A percentile compares a stretch with the other conserved stretches of the same genome.
Conservation (phyloP, 2,888 invertebrate genomes). For the Sminthurinus aureus region DNA sequence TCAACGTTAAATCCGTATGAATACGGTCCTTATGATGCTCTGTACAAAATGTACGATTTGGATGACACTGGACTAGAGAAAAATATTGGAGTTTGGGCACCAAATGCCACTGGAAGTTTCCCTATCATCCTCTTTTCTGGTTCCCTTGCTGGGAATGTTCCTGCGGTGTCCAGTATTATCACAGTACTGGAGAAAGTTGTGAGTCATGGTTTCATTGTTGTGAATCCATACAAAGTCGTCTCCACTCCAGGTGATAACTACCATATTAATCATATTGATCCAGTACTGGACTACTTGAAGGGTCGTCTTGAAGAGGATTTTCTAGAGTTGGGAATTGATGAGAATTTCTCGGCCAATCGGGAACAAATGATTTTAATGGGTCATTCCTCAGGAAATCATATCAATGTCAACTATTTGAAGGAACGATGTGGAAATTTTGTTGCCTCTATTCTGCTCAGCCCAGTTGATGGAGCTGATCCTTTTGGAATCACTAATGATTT, state of each 20-base stretch:
- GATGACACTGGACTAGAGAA: constrained; percentile 27
- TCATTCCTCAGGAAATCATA: constrained; percentile 52
- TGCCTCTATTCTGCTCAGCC: constrained; percentile 54
- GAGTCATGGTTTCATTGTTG: constrained; percentile 46
- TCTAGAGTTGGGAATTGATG: constrained; percentile 31
- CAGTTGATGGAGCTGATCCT: constrained; percentile 59
- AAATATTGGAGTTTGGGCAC: constrained; percentile 42
- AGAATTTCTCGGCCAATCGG: constrained; percentile 38
- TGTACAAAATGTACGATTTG: constrained; percentile 30
- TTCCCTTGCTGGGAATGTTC: constrained; percentile 42
- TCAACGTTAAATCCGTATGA: constrained; percentile 43
- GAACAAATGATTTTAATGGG: constrained; percentile 47
- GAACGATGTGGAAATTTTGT: constrained; percentile 54
- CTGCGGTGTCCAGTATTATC: constrained; percentile 35
- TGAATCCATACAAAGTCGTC: constrained; percentile 51
- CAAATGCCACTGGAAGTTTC: constrained; percentile 23
- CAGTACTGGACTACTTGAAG: constrained; percentile 40
- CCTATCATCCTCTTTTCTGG: constrained; percentile 46
- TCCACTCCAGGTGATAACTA: constrained; percentile 35
- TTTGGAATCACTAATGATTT: constrained; percentile 51
- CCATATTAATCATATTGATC: constrained; percentile 47
- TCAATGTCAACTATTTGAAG: constrained; percentile 49
- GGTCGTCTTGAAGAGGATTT: constrained; percentile 13
- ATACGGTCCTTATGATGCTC: constrained; percentile 33
- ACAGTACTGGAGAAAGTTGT: constrained; percentile 44